Evolutionary conservation across 2,797 vertebrate genomes (phyloP), one percentile per base, ranked within the genome.

Genomic region (Oreochromis mossambicus): DNA sequence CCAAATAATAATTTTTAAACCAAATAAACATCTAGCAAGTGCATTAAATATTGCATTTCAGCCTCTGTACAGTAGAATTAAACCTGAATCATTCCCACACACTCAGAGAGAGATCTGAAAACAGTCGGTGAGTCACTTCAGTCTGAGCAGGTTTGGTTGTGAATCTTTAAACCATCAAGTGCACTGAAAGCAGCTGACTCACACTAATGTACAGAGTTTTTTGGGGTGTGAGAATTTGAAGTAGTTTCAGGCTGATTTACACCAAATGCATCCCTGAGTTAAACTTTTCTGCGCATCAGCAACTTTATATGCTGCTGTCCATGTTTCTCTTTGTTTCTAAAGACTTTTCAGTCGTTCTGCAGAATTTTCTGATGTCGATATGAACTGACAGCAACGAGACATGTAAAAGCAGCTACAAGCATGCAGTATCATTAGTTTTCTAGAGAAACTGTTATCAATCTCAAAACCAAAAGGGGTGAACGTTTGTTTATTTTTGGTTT

Each of bases 81-180:
- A 50, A 29, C 8, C 41, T 61, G 85, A 88, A 70, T 92, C 87
- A 84, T 29, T n/a, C 24, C 75, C 43, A 58, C 56, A 46, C 66
- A 78, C 24, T 70, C 61, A 54, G 29, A 55, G 14, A 76, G 63
- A 76, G 77, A 82, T 81, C 50, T 88, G 82, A 78, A 13, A 86
- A 70, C 66, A 79, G 63, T 38, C 75, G 36, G 54, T 85, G 90
- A 91, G 50, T 91, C 84, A 83, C 77, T 52, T 56, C 55, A 56
- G 50, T 81, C 70, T 38, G 48, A 83, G 76, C 68, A 70, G 80
- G 70, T 88, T 61, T 78, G 58, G 7, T 54, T 84, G 41, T 21
- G 41, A 81, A 77, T 55, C 61, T 51, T 56, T 52, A 52, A 66
- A 82, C 5, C 77, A 29, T 41, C 6, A 15, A 83, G 78, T 78